phyloP scores from a whole-genome alignment of 2,113 vertebrate species.

The Daphoenositta chrysoptera region DNA sequence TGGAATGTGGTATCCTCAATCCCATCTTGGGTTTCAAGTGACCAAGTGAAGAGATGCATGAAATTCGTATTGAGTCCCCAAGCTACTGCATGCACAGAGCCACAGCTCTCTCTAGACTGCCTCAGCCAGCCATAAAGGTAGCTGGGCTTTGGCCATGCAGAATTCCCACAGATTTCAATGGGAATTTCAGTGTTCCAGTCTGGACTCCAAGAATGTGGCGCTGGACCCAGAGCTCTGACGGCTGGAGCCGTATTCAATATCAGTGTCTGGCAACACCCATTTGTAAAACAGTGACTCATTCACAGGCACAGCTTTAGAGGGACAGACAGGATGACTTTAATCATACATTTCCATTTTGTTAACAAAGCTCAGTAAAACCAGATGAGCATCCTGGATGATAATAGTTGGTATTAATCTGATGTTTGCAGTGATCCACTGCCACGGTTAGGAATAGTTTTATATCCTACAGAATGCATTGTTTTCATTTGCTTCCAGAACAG shows the following conservation, averaged over 20 bases:
- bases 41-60: constrained; percentile 21
- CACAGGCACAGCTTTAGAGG: constrained; percentile 44
- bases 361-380: constrained; percentile 60
- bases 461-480: constrained; percentile 14
- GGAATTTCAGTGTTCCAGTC: constrained; percentile 47
- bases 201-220: constrained; percentile 27
- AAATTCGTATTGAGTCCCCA: background rate
- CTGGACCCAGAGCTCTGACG: constrained; percentile 26
- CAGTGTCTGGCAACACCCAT: constrained; percentile 47
- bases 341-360: constrained; percentile 61
- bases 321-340: constrained; percentile 62
- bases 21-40: constrained; percentile 12
- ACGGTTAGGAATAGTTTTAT: background rate
- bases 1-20: constrained; percentile 39
- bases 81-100: background rate
- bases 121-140: constrained; percentile 28
- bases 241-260: constrained; percentile 61
- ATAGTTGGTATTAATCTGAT: constrained; percentile 53
- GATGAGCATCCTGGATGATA: constrained; percentile 45
- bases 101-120: background rate
- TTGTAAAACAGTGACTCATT: constrained; percentile 64
- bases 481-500: constrained; percentile 11
- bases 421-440: background rate
- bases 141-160: constrained; percentile 1
- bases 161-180: constrained; percentile 57